phyloP scores from a whole-genome alignment of 2,113 vertebrate species.

The Mionectes macconnelli region DNA sequence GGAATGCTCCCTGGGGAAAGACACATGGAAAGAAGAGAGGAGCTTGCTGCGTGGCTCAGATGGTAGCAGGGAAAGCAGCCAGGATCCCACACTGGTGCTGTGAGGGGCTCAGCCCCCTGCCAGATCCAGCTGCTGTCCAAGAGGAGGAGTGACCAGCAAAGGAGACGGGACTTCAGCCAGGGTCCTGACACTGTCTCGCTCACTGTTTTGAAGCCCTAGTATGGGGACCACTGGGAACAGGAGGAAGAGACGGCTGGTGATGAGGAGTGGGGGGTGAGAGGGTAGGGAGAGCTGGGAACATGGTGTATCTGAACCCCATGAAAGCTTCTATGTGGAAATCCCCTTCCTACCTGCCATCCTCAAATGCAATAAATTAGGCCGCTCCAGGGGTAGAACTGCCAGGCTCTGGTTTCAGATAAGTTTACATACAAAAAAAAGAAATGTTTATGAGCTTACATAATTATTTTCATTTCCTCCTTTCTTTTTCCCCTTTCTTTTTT shows the following conservation, averaged over 20 bases:
- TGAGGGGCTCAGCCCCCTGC: neutral
- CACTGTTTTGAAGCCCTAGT: neutral
- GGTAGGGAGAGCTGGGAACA: neutral
- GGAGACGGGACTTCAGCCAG: fast-evolving
- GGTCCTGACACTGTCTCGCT: neutral
- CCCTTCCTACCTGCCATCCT: neutral
- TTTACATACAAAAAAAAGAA: neutral
- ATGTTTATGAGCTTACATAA: neutral
- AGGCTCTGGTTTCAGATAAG: neutral
- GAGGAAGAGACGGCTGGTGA: neutral
- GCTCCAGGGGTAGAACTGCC: neutral
- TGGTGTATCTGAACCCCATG: fast-evolving
- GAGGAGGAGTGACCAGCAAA: neutral
- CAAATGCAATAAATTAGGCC: neutral
- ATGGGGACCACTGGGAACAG: neutral
- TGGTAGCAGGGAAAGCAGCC: fast-evolving
- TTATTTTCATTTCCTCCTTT: neutral
- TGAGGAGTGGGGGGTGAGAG: no score
- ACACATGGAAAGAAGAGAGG: neutral
- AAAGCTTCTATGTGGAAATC: neutral
- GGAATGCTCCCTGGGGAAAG: neutral
- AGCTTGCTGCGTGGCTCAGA: fast-evolving
- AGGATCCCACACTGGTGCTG: fast-evolving
- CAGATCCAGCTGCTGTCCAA: fast-evolving
- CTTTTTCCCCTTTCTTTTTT: neutral